Base-by-base conservation (phyloP, 2,797 vertebrate genomes). In the Poliocrania exsul region DNA sequence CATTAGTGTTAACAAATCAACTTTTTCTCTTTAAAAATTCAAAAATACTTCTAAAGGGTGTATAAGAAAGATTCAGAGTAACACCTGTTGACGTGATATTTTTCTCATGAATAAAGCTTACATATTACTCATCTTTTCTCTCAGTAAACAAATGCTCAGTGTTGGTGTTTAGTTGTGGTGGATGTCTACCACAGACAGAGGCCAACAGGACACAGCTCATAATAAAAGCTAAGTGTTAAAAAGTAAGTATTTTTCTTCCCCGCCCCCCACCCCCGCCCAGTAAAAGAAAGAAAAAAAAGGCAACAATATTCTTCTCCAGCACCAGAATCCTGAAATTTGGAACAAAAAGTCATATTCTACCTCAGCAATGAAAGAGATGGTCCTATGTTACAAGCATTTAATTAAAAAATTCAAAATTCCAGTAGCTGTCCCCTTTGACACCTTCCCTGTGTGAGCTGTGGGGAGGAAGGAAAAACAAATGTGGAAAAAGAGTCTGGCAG, bases 361-460 rank as follows among this genome's bases (percentile, higher is more conserved):
- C 18, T 70, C 29, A 51, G 23, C 91, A 89, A 72, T 80, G 3
- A 80, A 81, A 73, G 44, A 66, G 18, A 35, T 29, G 16, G 10
- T 66, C 35, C 62, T 58, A 4, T 19, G 23, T 62, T 70, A 69
- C 6, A 73, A 85, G 42, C 4, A 81, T 65, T 70, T 66, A 80
- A 65, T 56, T 83, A n/a, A 13, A 81, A 86, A 93, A 88, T 88
- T 78, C 18, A 81, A 86, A 93, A 81, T 88, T 81, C 49, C 72
- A 81, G 25, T 42, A 71, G 44, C 65, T 81, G 69, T 80, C 60
- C 83, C 82, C 49, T 91, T 81, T 91, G 86, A 66, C 47, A 67
- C 40, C 26, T 54, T 92, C 23, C 28, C 57, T 60, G 33, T 26
- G 13, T 65, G 19, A 85, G 9, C 25, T 64, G 29, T 18, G 29